Evolutionary conservation across 1,140 invertebrate genomes (phyloP).

Genomic region (Kradibia gibbosae): DNA sequence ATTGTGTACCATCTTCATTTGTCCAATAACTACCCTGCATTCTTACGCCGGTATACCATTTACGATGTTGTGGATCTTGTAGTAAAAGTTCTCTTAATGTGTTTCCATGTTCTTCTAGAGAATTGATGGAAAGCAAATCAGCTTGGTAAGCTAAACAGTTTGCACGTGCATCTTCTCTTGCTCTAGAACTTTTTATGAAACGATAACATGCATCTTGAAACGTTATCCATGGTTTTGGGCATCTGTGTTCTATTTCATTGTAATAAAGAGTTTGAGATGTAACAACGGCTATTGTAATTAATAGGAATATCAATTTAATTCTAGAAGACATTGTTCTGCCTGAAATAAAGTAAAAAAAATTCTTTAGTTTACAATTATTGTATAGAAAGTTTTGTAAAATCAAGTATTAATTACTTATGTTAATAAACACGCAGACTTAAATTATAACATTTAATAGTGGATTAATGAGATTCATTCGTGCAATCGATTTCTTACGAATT

Average conservation of each 20-base stretch:
- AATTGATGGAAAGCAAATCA: conserved; percentile 86
- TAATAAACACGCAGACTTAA: too few relatives aligned
- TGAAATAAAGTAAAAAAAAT: conserved; percentile 36
- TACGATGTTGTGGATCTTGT: conserved; percentile 87
- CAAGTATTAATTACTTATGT: too few relatives aligned
- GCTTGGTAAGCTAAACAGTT: conserved; percentile 87
- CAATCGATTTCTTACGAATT: too few relatives aligned
- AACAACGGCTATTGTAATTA: conserved; percentile 7
- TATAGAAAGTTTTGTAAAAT: too few relatives aligned
- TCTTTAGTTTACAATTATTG: background rate
- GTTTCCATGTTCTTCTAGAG: conserved; percentile 89
- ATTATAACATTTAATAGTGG: too few relatives aligned
- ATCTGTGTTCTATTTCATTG: conserved; percentile 71
- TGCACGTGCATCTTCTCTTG: conserved; percentile 83
- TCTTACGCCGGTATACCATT: conserved; percentile 88
- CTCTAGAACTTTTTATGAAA: conserved; percentile 88
- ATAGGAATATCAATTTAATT: conserved; percentile 23
- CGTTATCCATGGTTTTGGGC: conserved; percentile 87
- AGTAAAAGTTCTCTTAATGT: conserved; percentile 83
- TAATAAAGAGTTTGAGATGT: conserved; percentile 59
- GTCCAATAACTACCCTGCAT: conserved; percentile 84
- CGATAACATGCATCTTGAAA: conserved; percentile 87
- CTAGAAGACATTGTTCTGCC: conserved; percentile 44
- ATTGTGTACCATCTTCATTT: conserved; percentile 86
- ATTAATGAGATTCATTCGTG: too few relatives aligned